Evolutionary conservation across 2,888 invertebrate genomes (phyloP).

Genomic region (Ischnura elegans): DNA sequence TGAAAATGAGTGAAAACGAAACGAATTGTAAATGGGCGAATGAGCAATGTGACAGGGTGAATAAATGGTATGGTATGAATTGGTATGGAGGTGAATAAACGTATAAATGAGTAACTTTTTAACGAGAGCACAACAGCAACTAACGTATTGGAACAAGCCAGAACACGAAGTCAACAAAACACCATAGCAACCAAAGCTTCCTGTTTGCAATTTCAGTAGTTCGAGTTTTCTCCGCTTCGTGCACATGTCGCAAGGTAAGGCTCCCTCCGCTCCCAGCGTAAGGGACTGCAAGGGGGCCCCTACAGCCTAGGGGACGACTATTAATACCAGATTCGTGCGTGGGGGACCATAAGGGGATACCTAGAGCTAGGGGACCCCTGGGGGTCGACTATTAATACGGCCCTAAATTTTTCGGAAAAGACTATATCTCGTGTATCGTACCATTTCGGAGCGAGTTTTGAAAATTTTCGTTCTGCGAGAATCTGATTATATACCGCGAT

Average conservation of each 20-base stretch:
- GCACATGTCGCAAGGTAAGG: slow-evolving; percentile 1
- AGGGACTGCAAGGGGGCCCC: not conserved
- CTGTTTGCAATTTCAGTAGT: not conserved
- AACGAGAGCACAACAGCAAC: not conserved
- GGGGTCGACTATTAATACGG: not conserved
- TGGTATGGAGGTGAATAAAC: not conserved
- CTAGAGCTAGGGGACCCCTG: not conserved
- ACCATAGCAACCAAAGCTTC: not conserved
- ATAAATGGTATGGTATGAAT: not conserved
- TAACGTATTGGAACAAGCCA: not conserved
- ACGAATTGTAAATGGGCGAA: not conserved
- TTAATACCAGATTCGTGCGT: not conserved
- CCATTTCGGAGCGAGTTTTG: too few relatives aligned
- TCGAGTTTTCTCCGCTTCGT: not conserved
- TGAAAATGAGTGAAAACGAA: not conserved
- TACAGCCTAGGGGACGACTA: too few relatives aligned
- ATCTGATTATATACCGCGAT: too few relatives aligned
- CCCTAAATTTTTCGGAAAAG: too few relatives aligned
- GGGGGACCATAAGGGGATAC: not conserved
- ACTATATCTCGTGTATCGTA: too few relatives aligned
- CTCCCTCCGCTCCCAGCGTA: not conserved
- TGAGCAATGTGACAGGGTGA: not conserved
- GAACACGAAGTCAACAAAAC: not conserved
- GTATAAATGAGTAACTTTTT: not conserved
- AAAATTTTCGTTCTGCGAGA: too few relatives aligned